Conservation (phyloP, 2,797 vertebrate genomes). For the Halcyon leucocephala region DNA sequence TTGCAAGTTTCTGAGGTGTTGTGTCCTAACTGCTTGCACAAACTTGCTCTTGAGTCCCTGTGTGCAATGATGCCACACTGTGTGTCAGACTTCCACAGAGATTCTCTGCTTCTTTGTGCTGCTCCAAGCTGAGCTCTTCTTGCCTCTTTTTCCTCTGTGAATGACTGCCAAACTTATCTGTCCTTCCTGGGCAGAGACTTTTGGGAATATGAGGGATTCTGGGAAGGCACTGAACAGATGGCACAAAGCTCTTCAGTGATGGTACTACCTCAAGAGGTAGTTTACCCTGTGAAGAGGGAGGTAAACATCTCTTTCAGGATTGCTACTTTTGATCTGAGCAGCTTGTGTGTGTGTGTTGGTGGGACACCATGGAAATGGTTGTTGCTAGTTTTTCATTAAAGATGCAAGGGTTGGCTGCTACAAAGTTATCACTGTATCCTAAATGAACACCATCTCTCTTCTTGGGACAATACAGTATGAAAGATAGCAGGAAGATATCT, state of each 20-base stretch:
- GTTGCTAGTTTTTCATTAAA: neutral
- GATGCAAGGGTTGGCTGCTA: neutral
- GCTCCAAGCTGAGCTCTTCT: neutral
- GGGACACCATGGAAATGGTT: neutral
- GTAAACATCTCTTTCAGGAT: fast-evolving
- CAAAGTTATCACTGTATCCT: fast-evolving
- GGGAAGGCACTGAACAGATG: neutral
- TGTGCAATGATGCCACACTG: neutral
- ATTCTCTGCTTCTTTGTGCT: neutral
- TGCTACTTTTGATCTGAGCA: neutral
- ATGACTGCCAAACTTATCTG: neutral
- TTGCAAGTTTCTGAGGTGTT: neutral
- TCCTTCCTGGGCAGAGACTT: neutral
- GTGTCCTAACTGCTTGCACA: neutral
- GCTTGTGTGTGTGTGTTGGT: fast-evolving
- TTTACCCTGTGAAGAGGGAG: neutral
- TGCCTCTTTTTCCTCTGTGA: neutral
- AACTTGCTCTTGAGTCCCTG: neutral
- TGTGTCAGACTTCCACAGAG: neutral
- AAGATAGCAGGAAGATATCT: neutral
- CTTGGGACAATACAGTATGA: fast-evolving
- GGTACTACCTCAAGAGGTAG: neutral
- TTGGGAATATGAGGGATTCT: neutral
- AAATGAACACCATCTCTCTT: neutral
- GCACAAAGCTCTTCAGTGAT: neutral